Conservation (phyloP, 2,888 invertebrate genomes). For the Bhutanitis thaidina region DNA sequence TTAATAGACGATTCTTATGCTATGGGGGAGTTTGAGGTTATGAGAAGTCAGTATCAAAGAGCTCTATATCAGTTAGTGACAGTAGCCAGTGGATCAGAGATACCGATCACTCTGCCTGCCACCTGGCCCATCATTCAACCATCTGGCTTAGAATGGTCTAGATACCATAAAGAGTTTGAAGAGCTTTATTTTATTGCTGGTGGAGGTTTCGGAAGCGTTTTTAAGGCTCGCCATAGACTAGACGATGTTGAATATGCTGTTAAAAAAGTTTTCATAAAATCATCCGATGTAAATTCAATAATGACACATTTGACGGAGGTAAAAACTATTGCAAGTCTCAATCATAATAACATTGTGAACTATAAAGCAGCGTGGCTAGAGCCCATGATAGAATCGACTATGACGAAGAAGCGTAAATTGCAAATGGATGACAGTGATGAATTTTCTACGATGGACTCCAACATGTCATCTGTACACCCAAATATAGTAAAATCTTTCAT, state of each 20-base stretch:
- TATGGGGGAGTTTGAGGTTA: slow-evolving; percentile 84
- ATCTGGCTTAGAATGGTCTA: slow-evolving; percentile 80
- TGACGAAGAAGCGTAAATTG: slow-evolving; percentile 53
- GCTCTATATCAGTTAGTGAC: slow-evolving; percentile 83
- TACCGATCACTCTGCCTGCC: slow-evolving; percentile 66
- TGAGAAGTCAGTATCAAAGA: slow-evolving; percentile 84
- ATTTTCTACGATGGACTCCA: slow-evolving; percentile 46
- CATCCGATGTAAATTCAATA: slow-evolving; percentile 82
- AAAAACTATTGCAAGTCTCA: slow-evolving; percentile 87
- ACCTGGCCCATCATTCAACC: slow-evolving; percentile 75
- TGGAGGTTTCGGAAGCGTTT: slow-evolving; percentile 89
- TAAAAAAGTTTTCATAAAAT: slow-evolving; percentile 86
- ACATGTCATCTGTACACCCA: slow-evolving; percentile 55
- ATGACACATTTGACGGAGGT: slow-evolving; percentile 87
- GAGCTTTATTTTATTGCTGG: slow-evolving; percentile 84
- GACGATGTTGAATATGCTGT: slow-evolving; percentile 90
- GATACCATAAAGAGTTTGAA: slow-evolving; percentile 85
- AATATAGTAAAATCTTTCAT: slow-evolving; percentile 68
- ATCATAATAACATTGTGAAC: slow-evolving; percentile 89
- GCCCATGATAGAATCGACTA: slow-evolving; percentile 75
- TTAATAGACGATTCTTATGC: slow-evolving; percentile 85
- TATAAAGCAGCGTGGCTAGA: slow-evolving; percentile 93
- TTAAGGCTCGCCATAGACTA: slow-evolving; percentile 85
- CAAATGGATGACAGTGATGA: slow-evolving; percentile 63
- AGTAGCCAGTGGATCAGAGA: slow-evolving; percentile 78